Evolutionary conservation across 2,888 invertebrate species (phyloP).

Genomic region (Cheilosia soror): DNA sequence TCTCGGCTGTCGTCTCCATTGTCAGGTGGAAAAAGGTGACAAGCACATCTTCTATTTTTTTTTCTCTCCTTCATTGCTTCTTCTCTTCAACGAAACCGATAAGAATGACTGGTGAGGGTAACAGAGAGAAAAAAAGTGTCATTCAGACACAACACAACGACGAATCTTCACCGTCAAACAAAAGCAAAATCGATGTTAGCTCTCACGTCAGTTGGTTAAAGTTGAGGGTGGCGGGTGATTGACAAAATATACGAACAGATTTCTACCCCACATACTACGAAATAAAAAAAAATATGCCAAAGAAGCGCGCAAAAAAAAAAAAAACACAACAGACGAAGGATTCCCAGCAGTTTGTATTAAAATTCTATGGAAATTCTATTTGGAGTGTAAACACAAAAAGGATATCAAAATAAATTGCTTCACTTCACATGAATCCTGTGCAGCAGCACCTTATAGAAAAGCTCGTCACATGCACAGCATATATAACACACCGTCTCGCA

Average conservation of each 20-base stretch:
- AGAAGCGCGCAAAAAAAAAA: neutral
- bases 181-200: constrained; percentile 48
- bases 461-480: constrained; percentile 30
- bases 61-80: neutral
- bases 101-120: constrained; percentile 10
- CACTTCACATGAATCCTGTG: constrained; percentile 64
- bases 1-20: constrained; percentile 44
- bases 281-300: constrained; percentile 6
- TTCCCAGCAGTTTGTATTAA: constrained; percentile 65
- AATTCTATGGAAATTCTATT: constrained; percentile 71
- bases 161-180: constrained; percentile 1
- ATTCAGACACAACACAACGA: constrained; percentile 20
- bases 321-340: constrained; percentile 20
- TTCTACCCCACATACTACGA: neutral
- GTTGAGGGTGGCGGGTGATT: neutral
- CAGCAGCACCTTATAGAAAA: constrained; percentile 1
- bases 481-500: constrained; percentile 22
- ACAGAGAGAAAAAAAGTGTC: constrained; percentile 15
- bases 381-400: constrained; percentile 68
- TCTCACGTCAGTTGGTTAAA: constrained; percentile 39
- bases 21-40: constrained; percentile 38
- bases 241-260: constrained; percentile 7
- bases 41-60: constrained; percentile 8
- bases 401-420: constrained; percentile 75
- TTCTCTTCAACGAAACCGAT: neutral